Evolutionary conservation across 2,888 invertebrate species (phyloP).

Genomic region (Watsonalla cultraria): DNA sequence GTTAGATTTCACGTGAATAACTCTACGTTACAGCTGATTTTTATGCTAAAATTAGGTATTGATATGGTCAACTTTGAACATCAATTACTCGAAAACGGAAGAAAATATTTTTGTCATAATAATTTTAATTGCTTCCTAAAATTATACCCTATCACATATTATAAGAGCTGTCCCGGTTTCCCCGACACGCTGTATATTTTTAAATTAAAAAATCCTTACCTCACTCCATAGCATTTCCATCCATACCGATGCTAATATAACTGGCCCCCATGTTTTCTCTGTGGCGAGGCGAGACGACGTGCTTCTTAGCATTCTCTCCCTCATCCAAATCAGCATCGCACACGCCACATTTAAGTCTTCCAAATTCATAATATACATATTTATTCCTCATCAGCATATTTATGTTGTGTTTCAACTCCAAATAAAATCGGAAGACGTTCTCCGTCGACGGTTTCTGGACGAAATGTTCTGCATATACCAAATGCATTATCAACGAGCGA

Average conservation of each 20-base stretch:
- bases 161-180: too few species aligned
- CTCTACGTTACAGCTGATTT: too few species aligned
- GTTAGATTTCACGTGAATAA: too few species aligned
- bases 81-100: too few species aligned
- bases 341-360: conserved; percentile 61
- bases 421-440: conserved; percentile 65
- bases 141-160: too few species aligned
- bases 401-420: conserved; percentile 68
- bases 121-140: too few species aligned
- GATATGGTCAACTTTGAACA: too few species aligned
- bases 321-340: conserved; percentile 58
- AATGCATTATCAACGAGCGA: conserved; percentile 52
- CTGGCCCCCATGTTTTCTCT: conserved; percentile 71
- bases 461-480: conserved; percentile 65
- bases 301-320: conserved; percentile 64
- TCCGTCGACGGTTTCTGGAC: conserved; percentile 47
- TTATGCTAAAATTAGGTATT: too few species aligned
- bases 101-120: too few species aligned
- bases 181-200: too few species aligned
- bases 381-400: conserved; percentile 64
- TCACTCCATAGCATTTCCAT: conserved; percentile 56
- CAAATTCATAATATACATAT: conserved; percentile 63
- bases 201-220: conserved; percentile 45
- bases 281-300: conserved; percentile 61
- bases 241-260: conserved; percentile 55